Base-by-base conservation (phyloP, 2,888 invertebrate genomes). In the Ectobius pallidus region DNA sequence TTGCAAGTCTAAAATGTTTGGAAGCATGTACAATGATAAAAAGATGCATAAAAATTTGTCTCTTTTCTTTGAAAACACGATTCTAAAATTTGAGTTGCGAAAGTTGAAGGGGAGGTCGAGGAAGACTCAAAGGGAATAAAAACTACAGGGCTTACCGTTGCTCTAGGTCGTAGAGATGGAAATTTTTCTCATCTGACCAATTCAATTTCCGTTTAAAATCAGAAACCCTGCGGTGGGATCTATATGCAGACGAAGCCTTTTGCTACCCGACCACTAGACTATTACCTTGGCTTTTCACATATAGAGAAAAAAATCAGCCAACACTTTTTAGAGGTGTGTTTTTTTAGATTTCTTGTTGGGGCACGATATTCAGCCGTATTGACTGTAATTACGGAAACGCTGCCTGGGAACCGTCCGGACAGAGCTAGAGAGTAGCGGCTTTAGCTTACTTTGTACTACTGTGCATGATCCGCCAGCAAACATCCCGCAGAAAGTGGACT, bases 181-280 rank as follows among this genome's bases (percentile, higher is more conserved):
- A 58, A 58, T 58, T 58, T 58, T 58, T 58, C 58, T 58, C 58
- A 58, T 58, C 58, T 58, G 58, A 58, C 58, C 58, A 58, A 58
- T 58, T 58, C 58, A 58, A 58, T 58, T 58, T 58, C n/a, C 58
- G 58, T 58, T 58, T 58, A 58, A 58, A 58, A 58, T 58, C 58
- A 58, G 58, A 58, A 58, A 58, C 58, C 58, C 58, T 58, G 58
- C 58, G 58, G 58, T 30, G 58, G n/a, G 14, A n/a, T 30, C 58
- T 30, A 30, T 58, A 30, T 58, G 30, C 58, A 30, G 58, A 25
- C n/a, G 58, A 58, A 58, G 58, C 58, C 58, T 58, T 52, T 58
- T 58, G 32, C 58, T n/a, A 58, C n/a, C 32, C 52, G 3, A 11
- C 52, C 25, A 52, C 52, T 25, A 58, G 58, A 58, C 58, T 58